Evolutionary conservation across 2,888 invertebrate species (phyloP), one percentile per base, ranked within the genome.

Genomic region (Mesorhabditis spiculigera): DNA sequence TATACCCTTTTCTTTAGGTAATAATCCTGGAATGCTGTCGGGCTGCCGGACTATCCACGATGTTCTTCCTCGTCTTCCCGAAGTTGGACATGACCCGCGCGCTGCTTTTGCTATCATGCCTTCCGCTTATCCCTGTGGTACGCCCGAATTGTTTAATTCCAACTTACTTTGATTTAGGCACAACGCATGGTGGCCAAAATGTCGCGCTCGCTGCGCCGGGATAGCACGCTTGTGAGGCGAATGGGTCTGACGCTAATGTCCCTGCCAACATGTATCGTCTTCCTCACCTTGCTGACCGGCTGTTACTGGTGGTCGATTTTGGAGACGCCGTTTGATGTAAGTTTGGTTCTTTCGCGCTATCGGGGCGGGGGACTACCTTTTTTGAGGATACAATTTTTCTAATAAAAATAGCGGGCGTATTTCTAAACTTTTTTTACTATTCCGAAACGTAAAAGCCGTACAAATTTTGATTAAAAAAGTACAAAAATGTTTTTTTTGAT

Each of bases 1-100:
- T 6, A n/a, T 4, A 3, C 41, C 4, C 45, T 76, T 66, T 5
- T 43, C 28, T 73, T 72, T 44, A 79, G 81, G 68, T 82, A 28
- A 74, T 80, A n/a, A 10, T 80, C n/a, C 71, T 81, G 5, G 82
- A 82, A 70, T 64, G 73, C 1, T 68, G 70, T 10, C 78, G 83
- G 6, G 73, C 80, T 8, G 62, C 78, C 42, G 83, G 82, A 6
- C 77, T 83, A 13, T 75, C 77, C 5, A 61, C 80, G 2, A 73
- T 76, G 67, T 75, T 72, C 3, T 78, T 79, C 70, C 68, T 75
- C 63, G 75, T 77, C 13, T 71, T 82, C 58, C 77, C 80, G 0
- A 76, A 81, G 67, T 66, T 82, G 16, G 75, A 76, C 61, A 58
- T 76, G 45, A 71, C 65, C 13, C 68, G 79, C 62, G 73, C 73